Evolutionary conservation across 1,140 invertebrate species (phyloP).

Genomic region (Manduca sexta): DNA sequence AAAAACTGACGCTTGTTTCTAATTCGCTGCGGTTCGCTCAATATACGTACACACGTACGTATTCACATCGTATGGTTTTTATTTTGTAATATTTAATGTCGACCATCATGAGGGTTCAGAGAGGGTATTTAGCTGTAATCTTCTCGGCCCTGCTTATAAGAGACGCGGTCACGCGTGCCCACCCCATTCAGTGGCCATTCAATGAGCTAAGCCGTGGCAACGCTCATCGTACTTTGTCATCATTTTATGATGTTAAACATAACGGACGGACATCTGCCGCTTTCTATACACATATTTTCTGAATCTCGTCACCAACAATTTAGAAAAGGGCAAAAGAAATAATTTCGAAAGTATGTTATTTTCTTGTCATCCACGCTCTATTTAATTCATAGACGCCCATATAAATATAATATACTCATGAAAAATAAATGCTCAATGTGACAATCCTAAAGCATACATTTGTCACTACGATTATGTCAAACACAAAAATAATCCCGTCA

Average conservation of each 20-base stretch:
- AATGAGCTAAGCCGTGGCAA: constrained; percentile 34
- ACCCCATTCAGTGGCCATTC: constrained; percentile 21
- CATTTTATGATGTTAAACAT: constrained; percentile 23
- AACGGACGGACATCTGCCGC: constrained; percentile 36
- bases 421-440: constrained; percentile 41
- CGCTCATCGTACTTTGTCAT: constrained; percentile 32
- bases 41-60: too few species aligned
- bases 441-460: constrained; percentile 61
- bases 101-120: constrained; percentile 25
- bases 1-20: too few species aligned
- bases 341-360: too few species aligned
- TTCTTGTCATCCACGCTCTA: too few species aligned
- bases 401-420: constrained; percentile 2
- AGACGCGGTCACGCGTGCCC: constrained; percentile 31
- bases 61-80: not conserved
- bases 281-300: constrained; percentile 11
- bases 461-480: constrained; percentile 73
- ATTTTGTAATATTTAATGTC: constrained; percentile 10
- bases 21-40: too few species aligned
- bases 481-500: constrained; percentile 72
- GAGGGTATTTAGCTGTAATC: constrained; percentile 29
- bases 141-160: constrained; percentile 19
- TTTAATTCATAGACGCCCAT: not conserved
- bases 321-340: too few species aligned
- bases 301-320: not conserved